Evolutionary conservation across 2,113 vertebrate species (phyloP).

Genomic region (Capreolus pygargus): DNA sequence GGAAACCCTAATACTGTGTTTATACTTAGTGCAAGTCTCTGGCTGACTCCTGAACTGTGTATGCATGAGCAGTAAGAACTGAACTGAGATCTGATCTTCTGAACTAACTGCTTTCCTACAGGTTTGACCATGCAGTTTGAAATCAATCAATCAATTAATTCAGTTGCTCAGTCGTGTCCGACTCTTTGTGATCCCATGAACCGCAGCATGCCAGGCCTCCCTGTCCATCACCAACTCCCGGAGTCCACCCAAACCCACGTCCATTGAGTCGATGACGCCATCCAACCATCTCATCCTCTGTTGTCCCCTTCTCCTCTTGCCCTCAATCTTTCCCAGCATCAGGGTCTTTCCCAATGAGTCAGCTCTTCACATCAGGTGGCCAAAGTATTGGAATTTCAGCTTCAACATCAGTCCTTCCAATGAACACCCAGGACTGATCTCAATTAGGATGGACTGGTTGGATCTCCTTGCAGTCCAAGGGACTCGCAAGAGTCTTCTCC

Average conservation of each 20-base stretch:
- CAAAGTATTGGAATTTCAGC: not conserved
- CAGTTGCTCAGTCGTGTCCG: not conserved
- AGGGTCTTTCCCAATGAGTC: not conserved
- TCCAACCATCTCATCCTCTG: not conserved
- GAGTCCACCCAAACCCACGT: not conserved
- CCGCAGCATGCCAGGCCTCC: not conserved
- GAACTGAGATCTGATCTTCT: not conserved
- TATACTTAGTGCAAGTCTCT: not conserved
- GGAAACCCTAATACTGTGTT: not conserved
- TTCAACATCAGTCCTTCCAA: not conserved
- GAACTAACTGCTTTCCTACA: not conserved
- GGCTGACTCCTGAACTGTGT: not conserved
- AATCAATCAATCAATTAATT: not conserved
- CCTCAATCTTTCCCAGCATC: not conserved
- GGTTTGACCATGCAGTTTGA: not conserved
- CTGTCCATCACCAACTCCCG: not conserved
- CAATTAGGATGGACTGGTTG: not conserved
- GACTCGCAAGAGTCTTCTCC: not conserved
- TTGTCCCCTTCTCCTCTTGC: not conserved
- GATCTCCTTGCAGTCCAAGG: not conserved
- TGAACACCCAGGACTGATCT: too few relatives aligned
- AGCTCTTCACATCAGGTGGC: not conserved
- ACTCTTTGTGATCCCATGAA: not conserved
- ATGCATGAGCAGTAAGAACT: not conserved
- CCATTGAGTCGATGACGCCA: not conserved